Evolutionary conservation across 2,888 invertebrate species (phyloP).

Genomic region (Rhimphoctona megacephalus): DNA sequence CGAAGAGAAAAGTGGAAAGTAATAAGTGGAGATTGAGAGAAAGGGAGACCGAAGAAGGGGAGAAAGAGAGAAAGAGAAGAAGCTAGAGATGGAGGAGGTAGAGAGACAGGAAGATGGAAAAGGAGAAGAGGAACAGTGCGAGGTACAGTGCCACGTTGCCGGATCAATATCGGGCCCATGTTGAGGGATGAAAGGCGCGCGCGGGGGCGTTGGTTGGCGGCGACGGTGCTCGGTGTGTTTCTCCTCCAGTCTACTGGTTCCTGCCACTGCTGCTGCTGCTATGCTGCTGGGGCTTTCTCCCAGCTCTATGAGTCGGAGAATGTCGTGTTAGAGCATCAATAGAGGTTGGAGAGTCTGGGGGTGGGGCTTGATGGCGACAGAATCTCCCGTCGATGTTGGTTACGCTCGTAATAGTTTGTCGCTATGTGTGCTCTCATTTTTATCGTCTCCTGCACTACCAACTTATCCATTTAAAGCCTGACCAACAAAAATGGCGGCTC

Average conservation of each 20-base stretch:
- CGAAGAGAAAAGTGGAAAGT: constrained; percentile 12
- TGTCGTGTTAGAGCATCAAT: constrained; percentile 10
- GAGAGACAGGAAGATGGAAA: constrained; percentile 17
- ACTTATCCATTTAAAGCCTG: constrained; percentile 14
- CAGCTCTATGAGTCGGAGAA: constrained; percentile 43
- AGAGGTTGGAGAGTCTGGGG: not conserved
- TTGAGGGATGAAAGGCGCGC: constrained; percentile 48
- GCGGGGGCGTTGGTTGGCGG: constrained; percentile 64
- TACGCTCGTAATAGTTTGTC: constrained; percentile 56
- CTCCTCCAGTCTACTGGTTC: constrained; percentile 63
- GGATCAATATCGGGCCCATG: constrained; percentile 81
- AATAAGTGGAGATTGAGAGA: constrained; percentile 19
- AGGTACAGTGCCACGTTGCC: constrained; percentile 76
- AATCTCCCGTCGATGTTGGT: constrained; percentile 37
- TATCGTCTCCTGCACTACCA: constrained; percentile 22
- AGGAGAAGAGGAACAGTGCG: constrained; percentile 25
- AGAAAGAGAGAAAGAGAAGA: constrained; percentile 74
- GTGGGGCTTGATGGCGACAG: constrained; percentile 34
- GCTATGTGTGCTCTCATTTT: constrained; percentile 50
- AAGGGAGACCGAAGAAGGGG: constrained; percentile 62
- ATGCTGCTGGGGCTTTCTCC: constrained; percentile 33
- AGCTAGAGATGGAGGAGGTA: constrained; percentile 45
- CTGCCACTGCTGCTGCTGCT: constrained; percentile 37
- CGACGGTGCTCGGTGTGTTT: constrained; percentile 61
- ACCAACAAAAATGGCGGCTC: constrained; percentile 12